phyloP scores from a whole-genome alignment of 2,888 invertebrate species.

The Chalcosyrphus nemorum region DNA sequence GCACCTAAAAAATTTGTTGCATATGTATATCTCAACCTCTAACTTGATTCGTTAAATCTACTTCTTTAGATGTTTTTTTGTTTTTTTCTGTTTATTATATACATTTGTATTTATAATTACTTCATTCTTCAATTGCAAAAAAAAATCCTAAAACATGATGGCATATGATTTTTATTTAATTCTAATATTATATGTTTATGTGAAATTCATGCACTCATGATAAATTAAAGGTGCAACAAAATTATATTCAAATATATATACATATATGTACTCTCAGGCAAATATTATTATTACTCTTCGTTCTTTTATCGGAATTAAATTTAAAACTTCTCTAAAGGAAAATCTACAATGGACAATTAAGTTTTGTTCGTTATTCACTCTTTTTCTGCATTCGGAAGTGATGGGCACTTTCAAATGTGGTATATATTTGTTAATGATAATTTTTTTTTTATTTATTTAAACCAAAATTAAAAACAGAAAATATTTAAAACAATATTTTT shows the following conservation, averaged over 20 bases:
- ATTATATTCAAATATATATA: constrained; percentile 29
- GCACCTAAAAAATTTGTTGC: constrained; percentile 56
- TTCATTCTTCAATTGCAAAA: constrained; percentile 43
- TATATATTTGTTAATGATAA: background rate
- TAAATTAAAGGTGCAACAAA: constrained; percentile 61
- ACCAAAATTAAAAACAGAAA: constrained; percentile 2
- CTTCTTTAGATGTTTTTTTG: no score
- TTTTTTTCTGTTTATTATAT: constrained; percentile 11
- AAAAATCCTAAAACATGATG: constrained; percentile 41
- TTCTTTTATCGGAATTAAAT: constrained; percentile 22
- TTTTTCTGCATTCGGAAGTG: constrained; percentile 21
- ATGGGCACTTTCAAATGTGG: constrained; percentile 13
- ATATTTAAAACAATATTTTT: constrained; percentile 5
- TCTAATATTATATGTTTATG: constrained; percentile 43
- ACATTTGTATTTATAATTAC: constrained; percentile 38
- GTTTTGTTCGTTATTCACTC: constrained; percentile 20
- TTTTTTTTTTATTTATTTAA: no score
- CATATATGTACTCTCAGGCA: constrained; percentile 38
- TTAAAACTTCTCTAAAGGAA: constrained; percentile 44
- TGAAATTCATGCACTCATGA: constrained; percentile 69
- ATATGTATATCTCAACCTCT: background rate
- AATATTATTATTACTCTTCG: background rate
- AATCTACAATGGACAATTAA: constrained; percentile 46
- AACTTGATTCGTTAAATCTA: constrained; percentile 26
- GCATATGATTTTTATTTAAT: constrained; percentile 17